A percentile compares a stretch with the other conserved stretches of the same genome.
Conservation (phyloP, 2,113 vertebrate genomes). For the Heterotis niloticus region DNA sequence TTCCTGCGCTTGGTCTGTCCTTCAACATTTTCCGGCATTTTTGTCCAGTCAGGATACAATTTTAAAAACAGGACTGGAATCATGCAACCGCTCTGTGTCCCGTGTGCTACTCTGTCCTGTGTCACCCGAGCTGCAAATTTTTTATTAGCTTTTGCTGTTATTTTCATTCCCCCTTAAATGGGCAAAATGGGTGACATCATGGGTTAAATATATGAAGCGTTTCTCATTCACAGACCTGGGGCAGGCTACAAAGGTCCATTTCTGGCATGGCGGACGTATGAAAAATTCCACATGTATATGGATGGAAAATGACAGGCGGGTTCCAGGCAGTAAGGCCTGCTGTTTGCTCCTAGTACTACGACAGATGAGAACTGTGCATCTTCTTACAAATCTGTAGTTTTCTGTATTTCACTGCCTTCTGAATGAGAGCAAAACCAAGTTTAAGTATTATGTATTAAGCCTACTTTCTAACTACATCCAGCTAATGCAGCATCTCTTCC, state of each 20-base stretch:
- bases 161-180: constrained; percentile 28
- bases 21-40: constrained; percentile 21
- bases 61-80: constrained; percentile 18
- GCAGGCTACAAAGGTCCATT: constrained; percentile 48
- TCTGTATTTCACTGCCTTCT: neutral
- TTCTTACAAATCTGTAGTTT: neutral
- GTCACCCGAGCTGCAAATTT: constrained; percentile 28
- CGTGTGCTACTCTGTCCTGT: too few species aligned
- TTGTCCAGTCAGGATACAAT: constrained; percentile 6
- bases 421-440: neutral
- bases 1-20: neutral
- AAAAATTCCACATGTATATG: constrained; percentile 67
- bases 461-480: too few species aligned
- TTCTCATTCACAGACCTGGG: constrained; percentile 48
- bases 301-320: constrained; percentile 66
- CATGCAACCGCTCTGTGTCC: neutral
- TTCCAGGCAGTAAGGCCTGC: constrained; percentile 58
- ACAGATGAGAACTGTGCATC: constrained; percentile 28
- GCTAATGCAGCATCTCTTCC: too few species aligned
- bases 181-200: constrained; percentile 61
- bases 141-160: constrained; percentile 23
- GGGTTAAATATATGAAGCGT: constrained; percentile 53
- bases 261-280: constrained; percentile 53
- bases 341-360: constrained; percentile 44
- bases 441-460: neutral